A percentile compares a stretch with the other conserved stretches of the same genome.
Conservation (phyloP, 2,888 invertebrate species). For the Ectemnius lituratus region DNA sequence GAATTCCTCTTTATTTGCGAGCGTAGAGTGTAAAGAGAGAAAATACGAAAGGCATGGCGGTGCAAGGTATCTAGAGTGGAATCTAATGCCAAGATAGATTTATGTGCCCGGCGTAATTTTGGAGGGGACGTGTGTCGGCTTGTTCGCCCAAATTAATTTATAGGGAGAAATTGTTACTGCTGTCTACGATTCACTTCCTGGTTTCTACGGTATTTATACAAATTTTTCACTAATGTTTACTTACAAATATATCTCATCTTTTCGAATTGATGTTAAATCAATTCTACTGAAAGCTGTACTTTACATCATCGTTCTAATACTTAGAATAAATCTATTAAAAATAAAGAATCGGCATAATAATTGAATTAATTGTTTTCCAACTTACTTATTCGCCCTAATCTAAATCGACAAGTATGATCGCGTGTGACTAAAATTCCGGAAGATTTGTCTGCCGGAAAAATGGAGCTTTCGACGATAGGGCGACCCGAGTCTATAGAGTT, state of each 20-base stretch:
- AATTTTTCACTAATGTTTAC: too few species aligned
- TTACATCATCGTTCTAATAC: too few species aligned
- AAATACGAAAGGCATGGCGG: neutral
- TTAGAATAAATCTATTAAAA: too few species aligned
- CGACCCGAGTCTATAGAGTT: conserved; percentile 5
- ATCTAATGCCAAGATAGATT: conserved; percentile 22
- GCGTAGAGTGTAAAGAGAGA: too few species aligned
- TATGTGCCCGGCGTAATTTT: conserved; percentile 13
- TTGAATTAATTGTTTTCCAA: conserved; percentile 20
- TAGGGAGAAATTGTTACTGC: neutral
- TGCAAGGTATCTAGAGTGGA: neutral
- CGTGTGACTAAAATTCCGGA: conserved; percentile 30
- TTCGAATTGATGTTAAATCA: too few species aligned
- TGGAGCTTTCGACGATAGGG: conserved; percentile 9
- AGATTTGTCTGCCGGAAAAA: conserved; percentile 23
- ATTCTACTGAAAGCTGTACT: too few species aligned
- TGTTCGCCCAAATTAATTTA: conserved; percentile 6
- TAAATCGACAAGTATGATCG: conserved; percentile 5
- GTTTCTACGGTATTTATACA: too few species aligned
- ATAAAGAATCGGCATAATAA: too few species aligned
- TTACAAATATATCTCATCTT: too few species aligned
- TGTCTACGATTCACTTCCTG: neutral
- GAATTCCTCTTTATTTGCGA: too few species aligned
- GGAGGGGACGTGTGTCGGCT: conserved; percentile 6
- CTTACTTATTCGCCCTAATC: conserved; percentile 47